A percentile compares a stretch with the other conserved stretches of the same genome.
phyloP scores from a whole-genome alignment of 1,140 invertebrate genomes.

The Trinorchestia longiramus region DNA sequence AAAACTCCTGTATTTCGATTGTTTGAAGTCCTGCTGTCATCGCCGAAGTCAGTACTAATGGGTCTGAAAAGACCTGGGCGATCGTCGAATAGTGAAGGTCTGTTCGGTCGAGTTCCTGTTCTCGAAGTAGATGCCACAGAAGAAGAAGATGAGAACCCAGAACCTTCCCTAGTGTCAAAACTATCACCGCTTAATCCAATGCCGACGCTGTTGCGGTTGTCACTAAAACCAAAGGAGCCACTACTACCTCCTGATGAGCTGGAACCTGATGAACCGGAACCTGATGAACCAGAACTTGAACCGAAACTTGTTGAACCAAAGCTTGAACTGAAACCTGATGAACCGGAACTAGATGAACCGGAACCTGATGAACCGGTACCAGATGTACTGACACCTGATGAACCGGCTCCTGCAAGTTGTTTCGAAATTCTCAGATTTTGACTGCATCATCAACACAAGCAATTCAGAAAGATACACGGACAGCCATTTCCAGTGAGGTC shows the following conservation, averaged over 20 bases:
- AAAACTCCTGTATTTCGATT: slow-evolving; percentile 24
- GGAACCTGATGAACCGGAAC: slow-evolving; percentile 51
- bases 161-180: background rate
- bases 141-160: slow-evolving; percentile 22
- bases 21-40: background rate
- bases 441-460: background rate
- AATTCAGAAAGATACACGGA: background rate
- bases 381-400: slow-evolving; percentile 30
- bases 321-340: too few species aligned
- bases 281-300: background rate
- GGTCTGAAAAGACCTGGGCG: slow-evolving; percentile 8
- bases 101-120: background rate
- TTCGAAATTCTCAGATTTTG: background rate
- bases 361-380: background rate
- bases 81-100: background rate
- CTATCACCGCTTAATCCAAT: background rate
- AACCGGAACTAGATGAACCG: background rate
- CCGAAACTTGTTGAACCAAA: background rate
- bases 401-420: slow-evolving; percentile 32
- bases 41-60: slow-evolving; percentile 14
- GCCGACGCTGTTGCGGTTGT: background rate
- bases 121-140: background rate
- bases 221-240: background rate
- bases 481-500: background rate
- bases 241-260: background rate